phyloP scores from a whole-genome alignment of 2,888 invertebrate genomes.

The Hirtodrosophila alboralis region DNA sequence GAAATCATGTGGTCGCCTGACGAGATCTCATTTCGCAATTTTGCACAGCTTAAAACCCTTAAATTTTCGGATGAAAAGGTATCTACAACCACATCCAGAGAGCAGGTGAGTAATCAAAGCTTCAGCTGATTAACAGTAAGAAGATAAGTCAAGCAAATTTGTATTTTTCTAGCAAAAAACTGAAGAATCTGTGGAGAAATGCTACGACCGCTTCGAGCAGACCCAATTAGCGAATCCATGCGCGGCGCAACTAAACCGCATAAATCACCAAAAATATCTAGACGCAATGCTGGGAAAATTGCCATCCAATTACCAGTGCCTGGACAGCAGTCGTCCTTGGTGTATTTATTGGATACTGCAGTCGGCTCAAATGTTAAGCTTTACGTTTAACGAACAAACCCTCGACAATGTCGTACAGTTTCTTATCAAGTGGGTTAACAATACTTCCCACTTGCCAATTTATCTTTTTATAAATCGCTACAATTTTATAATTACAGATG shows the following conservation, averaged over 20 bases:
- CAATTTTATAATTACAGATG: conserved; percentile 61
- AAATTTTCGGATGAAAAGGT: conserved; percentile 87
- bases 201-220: conserved; percentile 85
- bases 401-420: conserved; percentile 86
- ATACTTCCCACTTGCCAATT: not conserved
- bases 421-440: conserved; percentile 85
- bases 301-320: conserved; percentile 89
- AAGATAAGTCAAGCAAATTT: conserved; percentile 4
- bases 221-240: conserved; percentile 85
- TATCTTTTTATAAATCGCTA: no score
- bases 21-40: conserved; percentile 78
- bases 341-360: conserved; percentile 98
- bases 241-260: conserved; percentile 87
- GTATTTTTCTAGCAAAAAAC: conserved; percentile 85
- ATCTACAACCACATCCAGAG: conserved; percentile 86
- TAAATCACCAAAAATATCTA: conserved; percentile 88
- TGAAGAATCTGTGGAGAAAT: conserved; percentile 86
- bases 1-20: conserved; percentile 54
- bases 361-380: conserved; percentile 91
- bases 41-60: conserved; percentile 79
- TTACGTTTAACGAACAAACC: conserved; percentile 86
- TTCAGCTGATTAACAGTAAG: not conserved
- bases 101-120: conserved; percentile 85
- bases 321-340: conserved; percentile 99
- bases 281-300: conserved; percentile 88